These are phyloP conservation scores for Trichomycterus rosablanca DNA, from an alignment of 2,113 vertebrate species.

Conservation along the genomic window DNA sequence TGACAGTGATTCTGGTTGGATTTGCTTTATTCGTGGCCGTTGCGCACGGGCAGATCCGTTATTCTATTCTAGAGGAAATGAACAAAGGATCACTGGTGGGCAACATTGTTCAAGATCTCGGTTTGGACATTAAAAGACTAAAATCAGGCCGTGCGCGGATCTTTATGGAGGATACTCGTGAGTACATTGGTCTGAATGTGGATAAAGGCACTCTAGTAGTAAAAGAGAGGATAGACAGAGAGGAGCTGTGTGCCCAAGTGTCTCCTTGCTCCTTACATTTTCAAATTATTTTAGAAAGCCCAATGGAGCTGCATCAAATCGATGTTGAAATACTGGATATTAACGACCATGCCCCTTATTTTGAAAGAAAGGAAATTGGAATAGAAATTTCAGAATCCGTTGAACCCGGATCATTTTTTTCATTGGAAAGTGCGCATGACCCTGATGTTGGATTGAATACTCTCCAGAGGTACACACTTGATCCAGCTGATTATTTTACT, in stretches of 20 bases:
- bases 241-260: conserved; percentile 60
- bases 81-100: conserved; percentile 31
- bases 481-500: conserved; percentile 60
- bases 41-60: conserved; percentile 31
- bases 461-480: conserved; percentile 43
- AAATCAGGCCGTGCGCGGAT: conserved; percentile 60
- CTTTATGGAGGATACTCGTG: conserved; percentile 68
- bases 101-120: conserved; percentile 59
- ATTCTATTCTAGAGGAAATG: conserved; percentile 37
- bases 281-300: conserved; percentile 69
- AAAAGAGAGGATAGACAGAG: conserved; percentile 65
- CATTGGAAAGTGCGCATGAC: conserved; percentile 62
- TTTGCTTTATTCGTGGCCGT: conserved; percentile 12
- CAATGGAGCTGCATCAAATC: conserved; percentile 65
- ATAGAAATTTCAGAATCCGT: conserved; percentile 62
- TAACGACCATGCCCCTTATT: conserved; percentile 51
- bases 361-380: conserved; percentile 33
- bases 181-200: conserved; percentile 72
- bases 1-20: conserved; percentile 30
- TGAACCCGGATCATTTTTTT: conserved; percentile 56
- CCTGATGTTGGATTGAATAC: conserved; percentile 65
- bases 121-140: conserved; percentile 43
- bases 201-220: conserved; percentile 65
- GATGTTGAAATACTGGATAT: conserved; percentile 59
- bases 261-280: conserved; percentile 66